These are phyloP conservation scores for Podilymbus podiceps DNA, from an alignment of 2,113 vertebrate genomes.

Conservation along the genomic window DNA sequence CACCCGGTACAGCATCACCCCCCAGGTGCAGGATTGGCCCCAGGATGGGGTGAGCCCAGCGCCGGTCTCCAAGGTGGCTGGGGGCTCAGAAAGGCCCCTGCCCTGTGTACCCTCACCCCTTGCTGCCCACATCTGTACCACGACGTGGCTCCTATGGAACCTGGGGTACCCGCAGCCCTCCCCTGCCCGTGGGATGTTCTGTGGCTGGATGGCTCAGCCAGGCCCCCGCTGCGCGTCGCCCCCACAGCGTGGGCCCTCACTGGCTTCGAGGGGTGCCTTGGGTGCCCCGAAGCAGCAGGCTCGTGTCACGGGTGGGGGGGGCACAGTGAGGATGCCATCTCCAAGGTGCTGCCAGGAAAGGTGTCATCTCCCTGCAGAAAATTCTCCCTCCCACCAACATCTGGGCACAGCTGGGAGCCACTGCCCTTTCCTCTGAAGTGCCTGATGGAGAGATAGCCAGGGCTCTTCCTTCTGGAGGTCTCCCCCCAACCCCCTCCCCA, in stretches of 20 bases:
- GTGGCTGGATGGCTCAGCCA: rapidly evolving
- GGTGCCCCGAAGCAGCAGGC: neutral
- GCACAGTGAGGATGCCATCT: neutral
- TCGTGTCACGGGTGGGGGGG: rapidly evolving
- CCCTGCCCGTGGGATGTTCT: rapidly evolving
- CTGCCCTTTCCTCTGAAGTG: neutral
- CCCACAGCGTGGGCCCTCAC: neutral
- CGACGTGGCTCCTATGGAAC: neutral
- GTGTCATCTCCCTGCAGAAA: neutral
- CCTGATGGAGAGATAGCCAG: neutral
- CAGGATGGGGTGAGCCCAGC: neutral
- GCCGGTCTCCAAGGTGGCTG: rapidly evolving
- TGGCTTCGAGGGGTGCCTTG: neutral
- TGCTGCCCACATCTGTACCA: rapidly evolving
- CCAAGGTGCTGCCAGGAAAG: neutral
- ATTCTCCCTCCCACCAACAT: neutral
- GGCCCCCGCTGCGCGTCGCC: rapidly evolving
- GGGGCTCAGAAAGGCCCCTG: neutral
- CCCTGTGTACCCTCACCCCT: rapidly evolving
- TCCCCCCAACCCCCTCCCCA: neutral
- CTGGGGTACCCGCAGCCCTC: rapidly evolving
- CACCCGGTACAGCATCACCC: neutral
- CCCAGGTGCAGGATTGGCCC: neutral
- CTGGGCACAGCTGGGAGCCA: neutral
- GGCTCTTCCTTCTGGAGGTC: neutral